Evolutionary conservation across 23 tunicate genomes (phyloP).

Genomic region (Styela clava): DNA sequence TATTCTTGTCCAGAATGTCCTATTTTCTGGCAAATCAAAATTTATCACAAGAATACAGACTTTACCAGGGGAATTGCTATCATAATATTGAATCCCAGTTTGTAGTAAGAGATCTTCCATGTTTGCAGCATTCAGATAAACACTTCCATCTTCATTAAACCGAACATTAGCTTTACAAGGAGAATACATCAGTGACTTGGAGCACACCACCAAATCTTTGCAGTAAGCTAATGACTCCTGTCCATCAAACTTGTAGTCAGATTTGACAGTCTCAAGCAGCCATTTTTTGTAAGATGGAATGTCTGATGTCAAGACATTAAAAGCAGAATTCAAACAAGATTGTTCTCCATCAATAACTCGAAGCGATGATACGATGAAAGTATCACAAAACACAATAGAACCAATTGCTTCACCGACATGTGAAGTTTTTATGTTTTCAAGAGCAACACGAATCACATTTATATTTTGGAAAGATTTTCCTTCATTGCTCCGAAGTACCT

Average conservation of each 20-base stretch:
- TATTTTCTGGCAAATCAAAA: conserved; percentile 17
- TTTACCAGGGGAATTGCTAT: conserved; percentile 14
- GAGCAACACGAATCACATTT: conserved; percentile 13
- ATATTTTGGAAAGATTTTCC: conserved; percentile 21
- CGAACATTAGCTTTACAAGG: conserved; percentile 13
- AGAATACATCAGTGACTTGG: conserved; percentile 19
- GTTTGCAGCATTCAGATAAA: neutral
- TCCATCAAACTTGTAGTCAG: neutral
- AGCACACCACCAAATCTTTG: conserved; percentile 14
- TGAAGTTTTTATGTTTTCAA: conserved; percentile 26
- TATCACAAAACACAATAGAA: conserved; percentile 40
- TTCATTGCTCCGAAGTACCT: neutral
- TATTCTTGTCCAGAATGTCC: neutral
- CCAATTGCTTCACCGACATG: conserved; percentile 40
- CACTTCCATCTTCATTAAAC: conserved; percentile 14
- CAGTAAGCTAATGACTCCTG: neutral
- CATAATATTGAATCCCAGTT: conserved; percentile 13
- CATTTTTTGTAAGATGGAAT: conserved; percentile 22
- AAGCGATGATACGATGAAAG: conserved; percentile 49
- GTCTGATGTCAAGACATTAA: conserved; percentile 14
- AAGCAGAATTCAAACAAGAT: neutral
- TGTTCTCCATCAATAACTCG: neutral
- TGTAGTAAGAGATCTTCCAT: neutral
- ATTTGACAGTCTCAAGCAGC: neutral
- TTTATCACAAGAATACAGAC: conserved; percentile 12